Evolutionary conservation across 2,888 invertebrate species (phyloP).

Genomic region (Erebia epiphron): DNA sequence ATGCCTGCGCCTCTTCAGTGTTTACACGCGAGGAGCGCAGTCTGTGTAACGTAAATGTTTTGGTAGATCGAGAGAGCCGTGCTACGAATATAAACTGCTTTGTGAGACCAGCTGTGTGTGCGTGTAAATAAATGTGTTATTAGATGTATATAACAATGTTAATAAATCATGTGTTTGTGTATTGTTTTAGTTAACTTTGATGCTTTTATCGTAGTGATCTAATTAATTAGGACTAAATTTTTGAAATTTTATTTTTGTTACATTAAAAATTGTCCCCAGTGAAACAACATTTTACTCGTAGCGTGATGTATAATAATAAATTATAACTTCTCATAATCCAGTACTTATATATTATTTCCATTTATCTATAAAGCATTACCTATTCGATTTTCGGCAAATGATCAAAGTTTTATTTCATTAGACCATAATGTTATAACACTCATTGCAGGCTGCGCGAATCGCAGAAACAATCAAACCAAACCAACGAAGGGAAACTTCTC

Average conservation of each 20-base stretch:
- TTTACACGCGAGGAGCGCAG: constrained; percentile 32
- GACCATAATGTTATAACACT: background rate
- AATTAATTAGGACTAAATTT: no score
- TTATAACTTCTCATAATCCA: background rate
- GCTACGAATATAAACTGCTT: constrained; percentile 36
- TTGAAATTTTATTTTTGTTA: no score
- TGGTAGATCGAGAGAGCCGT: constrained; percentile 31
- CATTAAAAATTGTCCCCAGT: no score
- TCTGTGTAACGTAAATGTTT: constrained; percentile 48
- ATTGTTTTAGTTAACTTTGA: no score
- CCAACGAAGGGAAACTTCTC: background rate
- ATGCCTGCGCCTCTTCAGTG: constrained; percentile 25
- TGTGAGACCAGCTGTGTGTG: constrained; percentile 5
- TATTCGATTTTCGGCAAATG: background rate
- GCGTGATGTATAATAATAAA: no score
- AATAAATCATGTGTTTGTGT: background rate
- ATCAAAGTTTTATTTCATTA: background rate
- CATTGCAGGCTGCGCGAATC: constrained; percentile 34
- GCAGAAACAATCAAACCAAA: constrained; percentile 24
- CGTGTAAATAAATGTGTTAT: constrained; percentile 10
- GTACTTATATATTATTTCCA: background rate
- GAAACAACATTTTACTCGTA: no score
- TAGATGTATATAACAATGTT: constrained; percentile 8
- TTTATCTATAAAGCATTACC: background rate
- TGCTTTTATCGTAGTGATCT: no score